Evolutionary conservation across 2,113 vertebrate genomes (phyloP), one percentile per base, ranked within the genome.

Genomic region (Synodontis membranacea): DNA sequence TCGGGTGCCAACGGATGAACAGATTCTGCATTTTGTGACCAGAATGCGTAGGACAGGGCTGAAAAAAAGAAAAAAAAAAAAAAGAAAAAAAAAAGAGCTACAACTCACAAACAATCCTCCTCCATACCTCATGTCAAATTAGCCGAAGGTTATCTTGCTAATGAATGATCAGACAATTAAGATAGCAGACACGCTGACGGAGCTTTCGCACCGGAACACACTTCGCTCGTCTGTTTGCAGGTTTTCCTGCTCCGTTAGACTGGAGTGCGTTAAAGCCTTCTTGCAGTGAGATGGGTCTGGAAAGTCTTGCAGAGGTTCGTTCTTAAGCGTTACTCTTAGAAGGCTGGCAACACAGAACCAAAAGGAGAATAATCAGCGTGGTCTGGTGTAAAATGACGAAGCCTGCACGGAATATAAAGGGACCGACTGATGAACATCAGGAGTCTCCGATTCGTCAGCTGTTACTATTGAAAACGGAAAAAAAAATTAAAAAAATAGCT

Each of bases 91-190:
- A 64, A 76, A 31, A 62, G 70, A 78, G 74, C 44, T 66, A 19
- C 58, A 28, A 64, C 39, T 84, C 54, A 48, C 70, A 48, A 46
- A 42, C 78, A 39, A 11, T 80, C 78, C 78, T 58, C 78, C 78
- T 80, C 78, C 34, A 58, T 80, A 56, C 23, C 78, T 58, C 34
- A 58, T 80, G 78, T 58, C 54, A 25, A 80, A 80, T 58, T 42
- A 80, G 78, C 78, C 34, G 42, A 66, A 50, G 60, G 46, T 37
- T 37, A 75, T 5, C 19, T 4, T 19, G 31, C 46, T 52, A 79
- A 79, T 64, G 75, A 62, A 62, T 48, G 17, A 34, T 79, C 31
- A 84, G 52, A 66, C 75, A 64, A 79, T 79, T 79, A 85, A 28
- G 84, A 28, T 37, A 25, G 2, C 42, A 66, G 31, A 85, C 11